phyloP scores from a whole-genome alignment of 2,113 vertebrate genomes.

The Sminthopsis crassicaudata region DNA sequence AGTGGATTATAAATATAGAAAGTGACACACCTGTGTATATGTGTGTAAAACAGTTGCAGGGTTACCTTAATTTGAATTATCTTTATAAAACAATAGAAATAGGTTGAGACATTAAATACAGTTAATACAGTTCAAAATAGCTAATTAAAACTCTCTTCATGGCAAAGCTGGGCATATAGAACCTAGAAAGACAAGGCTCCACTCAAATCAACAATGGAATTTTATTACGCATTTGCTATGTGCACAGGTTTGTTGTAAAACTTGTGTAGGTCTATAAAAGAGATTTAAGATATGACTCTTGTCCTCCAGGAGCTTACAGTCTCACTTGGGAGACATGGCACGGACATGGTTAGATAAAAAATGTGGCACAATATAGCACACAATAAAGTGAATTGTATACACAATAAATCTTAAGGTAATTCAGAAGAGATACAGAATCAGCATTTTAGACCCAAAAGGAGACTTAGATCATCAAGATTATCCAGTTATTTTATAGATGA shows the following conservation, averaged over 20 bases:
- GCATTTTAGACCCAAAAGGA: not conserved
- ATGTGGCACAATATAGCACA: not conserved
- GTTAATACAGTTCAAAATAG: not conserved
- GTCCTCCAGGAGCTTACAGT: not conserved
- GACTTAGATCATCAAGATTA: not conserved
- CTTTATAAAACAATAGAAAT: not conserved
- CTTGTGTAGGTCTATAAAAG: not conserved
- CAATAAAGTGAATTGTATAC: not conserved
- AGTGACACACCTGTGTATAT: not conserved
- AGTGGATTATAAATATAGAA: not conserved
- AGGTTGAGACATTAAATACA: not conserved
- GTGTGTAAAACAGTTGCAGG: not conserved
- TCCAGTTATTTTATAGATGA: not conserved
- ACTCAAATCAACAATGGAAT: not conserved
- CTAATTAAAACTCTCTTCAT: not conserved
- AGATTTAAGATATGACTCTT: not conserved
- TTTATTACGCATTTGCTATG: not conserved
- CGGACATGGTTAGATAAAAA: not conserved
- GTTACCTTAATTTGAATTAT: not conserved
- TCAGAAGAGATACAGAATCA: not conserved
- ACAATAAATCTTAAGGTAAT: not conserved
- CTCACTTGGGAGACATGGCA: not conserved
- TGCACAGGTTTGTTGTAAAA: not conserved
- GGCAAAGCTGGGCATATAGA: not conserved
- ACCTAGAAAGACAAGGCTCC: not conserved